Conservation (phyloP, 2,113 vertebrate species). For the Saguinus imperator region DNA sequence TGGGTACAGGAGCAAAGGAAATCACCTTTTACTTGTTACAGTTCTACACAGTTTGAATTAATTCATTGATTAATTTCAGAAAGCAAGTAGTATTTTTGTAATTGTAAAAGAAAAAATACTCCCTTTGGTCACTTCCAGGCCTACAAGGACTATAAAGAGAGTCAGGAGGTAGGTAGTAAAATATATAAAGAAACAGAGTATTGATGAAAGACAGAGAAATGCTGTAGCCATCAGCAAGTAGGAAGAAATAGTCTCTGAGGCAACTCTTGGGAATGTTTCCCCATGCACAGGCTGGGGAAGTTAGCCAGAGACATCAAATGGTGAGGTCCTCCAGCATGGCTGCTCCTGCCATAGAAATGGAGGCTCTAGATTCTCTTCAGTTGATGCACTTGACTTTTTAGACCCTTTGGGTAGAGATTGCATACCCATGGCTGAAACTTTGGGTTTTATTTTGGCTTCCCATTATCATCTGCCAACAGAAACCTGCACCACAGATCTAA, state of each 20-base stretch:
- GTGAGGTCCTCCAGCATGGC: background rate
- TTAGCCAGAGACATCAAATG: background rate
- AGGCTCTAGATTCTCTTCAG: background rate
- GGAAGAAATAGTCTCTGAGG: background rate
- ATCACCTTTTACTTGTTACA: background rate
- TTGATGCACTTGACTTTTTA: background rate
- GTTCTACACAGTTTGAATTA: background rate
- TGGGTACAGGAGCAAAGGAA: background rate
- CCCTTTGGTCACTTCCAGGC: background rate
- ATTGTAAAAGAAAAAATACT: background rate
- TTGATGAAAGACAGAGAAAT: background rate
- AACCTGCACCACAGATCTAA: background rate
- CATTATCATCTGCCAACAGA: background rate
- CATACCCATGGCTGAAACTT: background rate
- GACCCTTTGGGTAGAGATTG: background rate
- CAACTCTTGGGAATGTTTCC: background rate
- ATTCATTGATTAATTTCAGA: background rate
- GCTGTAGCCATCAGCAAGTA: background rate
- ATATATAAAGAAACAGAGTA: background rate
- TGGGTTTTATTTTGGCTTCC: background rate
- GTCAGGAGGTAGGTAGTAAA: background rate
- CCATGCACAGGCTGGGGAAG: background rate
- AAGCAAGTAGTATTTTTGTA: background rate
- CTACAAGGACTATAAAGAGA: background rate
- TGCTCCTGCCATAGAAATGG: background rate